Evolutionary conservation across 2,888 invertebrate genomes (phyloP).

Genomic region (Drosophila histrio): DNA sequence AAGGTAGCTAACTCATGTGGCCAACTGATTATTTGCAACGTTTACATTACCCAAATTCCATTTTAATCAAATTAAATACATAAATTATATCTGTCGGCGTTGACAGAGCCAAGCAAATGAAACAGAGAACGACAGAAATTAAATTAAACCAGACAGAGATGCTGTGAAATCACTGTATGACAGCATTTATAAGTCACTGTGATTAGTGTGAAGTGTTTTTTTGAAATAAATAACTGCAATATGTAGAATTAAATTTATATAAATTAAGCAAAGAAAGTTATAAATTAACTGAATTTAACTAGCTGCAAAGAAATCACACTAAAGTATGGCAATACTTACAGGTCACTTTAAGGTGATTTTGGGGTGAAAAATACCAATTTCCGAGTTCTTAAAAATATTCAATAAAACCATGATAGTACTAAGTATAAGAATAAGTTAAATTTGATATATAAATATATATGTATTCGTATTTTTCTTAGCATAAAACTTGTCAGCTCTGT

Average conservation of each 20-base stretch:
- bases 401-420: too few relatives aligned
- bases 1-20: constrained; percentile 8
- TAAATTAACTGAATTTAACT: neutral
- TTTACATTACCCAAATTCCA: constrained; percentile 30
- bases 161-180: neutral
- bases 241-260: neutral
- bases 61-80: constrained; percentile 47
- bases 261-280: neutral
- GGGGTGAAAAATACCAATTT: too few relatives aligned
- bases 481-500: neutral
- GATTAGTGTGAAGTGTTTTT: neutral
- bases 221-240: too few relatives aligned
- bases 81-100: constrained; percentile 27
- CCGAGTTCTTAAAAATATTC: too few relatives aligned
- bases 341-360: too few relatives aligned
- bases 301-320: neutral
- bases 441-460: neutral
- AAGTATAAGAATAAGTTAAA: neutral
- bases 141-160: neutral
- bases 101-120: constrained; percentile 1
- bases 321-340: too few relatives aligned
- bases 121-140: neutral
- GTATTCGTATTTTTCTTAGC: neutral
- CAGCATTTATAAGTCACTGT: neutral
- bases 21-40: constrained; percentile 17